Evolutionary conservation across 2,888 invertebrate species (phyloP).

Genomic region (Shargacucullia verbasci): DNA sequence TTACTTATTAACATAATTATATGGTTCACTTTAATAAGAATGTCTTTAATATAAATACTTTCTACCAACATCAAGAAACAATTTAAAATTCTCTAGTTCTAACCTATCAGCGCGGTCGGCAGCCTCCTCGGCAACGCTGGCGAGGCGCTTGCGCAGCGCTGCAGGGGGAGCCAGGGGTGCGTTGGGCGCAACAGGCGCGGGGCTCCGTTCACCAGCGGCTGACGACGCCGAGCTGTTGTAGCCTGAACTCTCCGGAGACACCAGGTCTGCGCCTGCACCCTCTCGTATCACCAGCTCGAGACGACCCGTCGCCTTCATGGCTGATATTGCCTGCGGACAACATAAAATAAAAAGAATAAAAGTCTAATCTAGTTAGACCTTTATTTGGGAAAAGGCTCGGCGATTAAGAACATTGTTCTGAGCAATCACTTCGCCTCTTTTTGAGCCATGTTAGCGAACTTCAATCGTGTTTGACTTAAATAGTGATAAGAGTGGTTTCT

Average conservation of each 20-base stretch:
- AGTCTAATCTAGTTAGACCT: too few relatives aligned
- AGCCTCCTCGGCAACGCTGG: conserved; percentile 93
- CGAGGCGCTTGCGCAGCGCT: conserved; percentile 91
- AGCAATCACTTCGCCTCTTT: too few relatives aligned
- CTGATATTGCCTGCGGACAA: conserved; percentile 91
- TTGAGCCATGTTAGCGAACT: too few relatives aligned
- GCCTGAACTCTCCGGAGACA: conserved; percentile 94
- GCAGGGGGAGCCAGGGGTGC: conserved; percentile 87
- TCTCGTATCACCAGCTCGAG: conserved; percentile 93
- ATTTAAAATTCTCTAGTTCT: neutral
- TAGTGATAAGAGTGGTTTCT: too few relatives aligned
- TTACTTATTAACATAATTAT: too few relatives aligned
- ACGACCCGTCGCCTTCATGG: conserved; percentile 93
- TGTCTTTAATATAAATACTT: too few relatives aligned
- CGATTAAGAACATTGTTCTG: too few relatives aligned
- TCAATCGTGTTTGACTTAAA: too few relatives aligned
- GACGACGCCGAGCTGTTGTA: conserved; percentile 96
- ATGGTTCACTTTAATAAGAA: too few relatives aligned
- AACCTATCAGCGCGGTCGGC: conserved; percentile 90
- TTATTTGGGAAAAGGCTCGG: too few relatives aligned
- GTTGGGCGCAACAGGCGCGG: conserved; percentile 83
- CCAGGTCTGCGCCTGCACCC: conserved; percentile 93
- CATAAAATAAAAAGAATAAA: neutral
- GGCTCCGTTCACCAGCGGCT: conserved; percentile 92
- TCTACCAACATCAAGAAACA: too few relatives aligned